These are phyloP conservation scores for Odocoileus hemionus DNA, from an alignment of 2,113 vertebrate genomes.

Conservation along the genomic window DNA sequence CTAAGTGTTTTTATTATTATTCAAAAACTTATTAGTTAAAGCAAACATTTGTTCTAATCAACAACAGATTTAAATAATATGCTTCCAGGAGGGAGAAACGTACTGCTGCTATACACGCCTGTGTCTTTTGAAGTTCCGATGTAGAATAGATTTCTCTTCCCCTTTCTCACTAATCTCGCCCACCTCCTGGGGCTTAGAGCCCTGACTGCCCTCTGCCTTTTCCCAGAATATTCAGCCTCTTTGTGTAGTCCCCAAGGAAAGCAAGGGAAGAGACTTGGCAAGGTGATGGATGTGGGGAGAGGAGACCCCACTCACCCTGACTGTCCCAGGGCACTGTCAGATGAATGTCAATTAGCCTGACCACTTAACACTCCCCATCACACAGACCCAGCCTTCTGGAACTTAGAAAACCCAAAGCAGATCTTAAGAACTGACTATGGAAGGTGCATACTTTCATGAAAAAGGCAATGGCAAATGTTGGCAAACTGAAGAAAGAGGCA, in stretches of 20 bases:
- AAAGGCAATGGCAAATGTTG: not conserved
- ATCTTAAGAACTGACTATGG: not conserved
- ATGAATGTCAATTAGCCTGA: not conserved
- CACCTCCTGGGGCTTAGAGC: not conserved
- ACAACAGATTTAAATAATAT: not conserved
- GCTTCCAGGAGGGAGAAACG: fast-evolving
- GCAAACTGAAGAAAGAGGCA: not conserved
- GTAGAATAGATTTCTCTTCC: not conserved
- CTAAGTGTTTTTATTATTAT: not conserved
- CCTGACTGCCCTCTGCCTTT: not conserved
- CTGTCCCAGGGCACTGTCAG: not conserved
- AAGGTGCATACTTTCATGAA: not conserved
- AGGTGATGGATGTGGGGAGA: not conserved
- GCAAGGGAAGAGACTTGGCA: not conserved
- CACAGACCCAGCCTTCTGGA: not conserved
- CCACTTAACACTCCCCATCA: conserved; percentile 4
- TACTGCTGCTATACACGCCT: not conserved
- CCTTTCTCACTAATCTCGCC: not conserved
- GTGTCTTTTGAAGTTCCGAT: not conserved
- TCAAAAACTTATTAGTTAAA: not conserved
- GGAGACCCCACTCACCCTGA: not conserved
- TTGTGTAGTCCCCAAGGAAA: not conserved
- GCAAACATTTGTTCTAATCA: not conserved
- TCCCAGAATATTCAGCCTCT: not conserved
- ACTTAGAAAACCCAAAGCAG: not conserved